These are phyloP conservation scores for Meteorus sp. DNA, from an alignment of 1,140 invertebrate genomes.

Conservation along the genomic window DNA sequence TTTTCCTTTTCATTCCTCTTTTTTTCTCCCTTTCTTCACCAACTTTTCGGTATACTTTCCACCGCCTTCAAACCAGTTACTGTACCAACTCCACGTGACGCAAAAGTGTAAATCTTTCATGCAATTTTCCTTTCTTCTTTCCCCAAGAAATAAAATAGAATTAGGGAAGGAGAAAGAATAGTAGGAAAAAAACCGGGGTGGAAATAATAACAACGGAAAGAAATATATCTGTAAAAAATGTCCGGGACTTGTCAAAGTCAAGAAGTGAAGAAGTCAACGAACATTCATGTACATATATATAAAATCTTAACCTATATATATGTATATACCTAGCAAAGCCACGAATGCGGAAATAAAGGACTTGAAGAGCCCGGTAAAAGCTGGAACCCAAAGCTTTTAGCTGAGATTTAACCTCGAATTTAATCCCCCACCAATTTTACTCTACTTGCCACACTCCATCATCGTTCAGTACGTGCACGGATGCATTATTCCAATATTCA, in stretches of 20 bases:
- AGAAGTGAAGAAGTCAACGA: too few relatives aligned
- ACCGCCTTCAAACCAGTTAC: not conserved
- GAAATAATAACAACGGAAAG: slow-evolving; percentile 1
- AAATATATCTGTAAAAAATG: not conserved
- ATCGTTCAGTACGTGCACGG: not conserved
- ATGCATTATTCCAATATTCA: not conserved
- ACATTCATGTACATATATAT: too few relatives aligned
- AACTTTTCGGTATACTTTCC: slow-evolving; percentile 10
- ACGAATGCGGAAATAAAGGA: not conserved
- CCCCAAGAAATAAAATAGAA: slow-evolving; percentile 2
- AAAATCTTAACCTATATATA: too few relatives aligned
- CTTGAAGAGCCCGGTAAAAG: slow-evolving; percentile 1
- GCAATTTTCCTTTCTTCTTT: not conserved
- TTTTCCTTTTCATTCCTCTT: not conserved
- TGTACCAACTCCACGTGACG: not conserved
- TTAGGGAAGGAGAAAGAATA: not conserved
- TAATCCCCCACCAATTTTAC: slow-evolving; percentile 6
- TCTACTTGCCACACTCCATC: too few relatives aligned
- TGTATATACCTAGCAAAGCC: too few relatives aligned
- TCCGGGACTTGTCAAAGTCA: too few relatives aligned
- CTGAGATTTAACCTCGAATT: slow-evolving; percentile 22
- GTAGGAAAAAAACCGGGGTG: not conserved
- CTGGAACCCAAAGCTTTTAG: slow-evolving; percentile 18
- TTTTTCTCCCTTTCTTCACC: slow-evolving; percentile 16
- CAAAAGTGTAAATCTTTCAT: slow-evolving; percentile 22